Conservation (phyloP, 2,797 vertebrate species). For the Pelodytes ibericus region DNA sequence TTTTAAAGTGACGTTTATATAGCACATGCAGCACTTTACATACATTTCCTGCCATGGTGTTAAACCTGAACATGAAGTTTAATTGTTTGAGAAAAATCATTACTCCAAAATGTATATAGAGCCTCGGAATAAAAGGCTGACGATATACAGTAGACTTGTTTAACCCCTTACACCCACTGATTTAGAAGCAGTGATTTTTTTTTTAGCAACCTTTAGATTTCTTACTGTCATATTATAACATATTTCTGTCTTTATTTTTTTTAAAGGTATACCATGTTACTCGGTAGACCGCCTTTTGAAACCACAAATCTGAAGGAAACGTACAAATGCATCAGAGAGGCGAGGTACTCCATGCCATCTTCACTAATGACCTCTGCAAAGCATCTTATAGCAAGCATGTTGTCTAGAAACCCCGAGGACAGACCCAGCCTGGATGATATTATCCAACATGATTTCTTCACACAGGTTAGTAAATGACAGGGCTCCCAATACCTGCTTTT, state of each 20-base stretch:
- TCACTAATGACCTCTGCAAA: constrained; percentile 87
- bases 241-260: background rate
- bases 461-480: constrained; percentile 79
- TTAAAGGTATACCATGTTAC: constrained; percentile 94
- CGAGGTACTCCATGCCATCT: constrained; percentile 90
- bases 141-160: too few species aligned
- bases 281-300: constrained; percentile 95
- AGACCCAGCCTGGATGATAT: constrained; percentile 91
- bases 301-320: constrained; percentile 98
- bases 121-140: too few species aligned
- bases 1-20: too few species aligned
- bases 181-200: too few species aligned
- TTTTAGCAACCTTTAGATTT: too few species aligned
- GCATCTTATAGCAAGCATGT: constrained; percentile 89
- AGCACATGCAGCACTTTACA: too few species aligned
- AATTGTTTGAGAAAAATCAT: too few species aligned
- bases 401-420: constrained; percentile 91
- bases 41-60: too few species aligned
- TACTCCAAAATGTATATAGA: too few species aligned
- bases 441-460: constrained; percentile 92
- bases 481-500: background rate
- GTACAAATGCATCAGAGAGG: constrained; percentile 93
- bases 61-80: too few species aligned
- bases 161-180: too few species aligned
- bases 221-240: too few species aligned